phyloP scores from a whole-genome alignment of 2,888 invertebrate genomes.

The Cryptus viduatorius region DNA sequence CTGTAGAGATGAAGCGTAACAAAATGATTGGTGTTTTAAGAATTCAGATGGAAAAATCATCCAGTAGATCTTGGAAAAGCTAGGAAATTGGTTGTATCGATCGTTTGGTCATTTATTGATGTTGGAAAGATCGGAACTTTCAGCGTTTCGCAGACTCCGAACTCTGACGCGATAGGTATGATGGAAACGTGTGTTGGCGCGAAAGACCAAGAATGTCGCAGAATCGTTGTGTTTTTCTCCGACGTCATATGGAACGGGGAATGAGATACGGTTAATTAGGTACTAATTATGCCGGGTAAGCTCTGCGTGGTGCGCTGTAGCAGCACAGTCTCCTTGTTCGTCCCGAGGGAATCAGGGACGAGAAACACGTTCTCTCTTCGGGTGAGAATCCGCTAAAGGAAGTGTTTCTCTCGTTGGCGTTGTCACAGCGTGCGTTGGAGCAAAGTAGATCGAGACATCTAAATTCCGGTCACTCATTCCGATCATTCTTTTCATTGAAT shows the following conservation, averaged over 20 bases:
- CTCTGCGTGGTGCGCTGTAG: background rate
- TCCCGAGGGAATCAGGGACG: slow-evolving; percentile 55
- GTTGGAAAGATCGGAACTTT: too few relatives aligned
- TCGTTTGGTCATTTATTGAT: too few relatives aligned
- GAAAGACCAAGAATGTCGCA: too few relatives aligned
- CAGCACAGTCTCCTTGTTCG: slow-evolving; percentile 12
- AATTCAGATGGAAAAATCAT: too few relatives aligned
- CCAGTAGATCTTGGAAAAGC: too few relatives aligned
- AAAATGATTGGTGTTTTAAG: background rate
- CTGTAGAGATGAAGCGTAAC: slow-evolving; percentile 32
- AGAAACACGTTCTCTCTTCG: slow-evolving; percentile 54
- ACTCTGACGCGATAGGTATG: too few relatives aligned
- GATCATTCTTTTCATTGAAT: background rate
- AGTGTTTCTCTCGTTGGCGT: slow-evolving; percentile 36
- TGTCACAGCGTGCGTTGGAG: background rate
- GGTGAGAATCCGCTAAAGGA: slow-evolving; percentile 60
- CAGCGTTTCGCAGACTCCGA: too few relatives aligned
- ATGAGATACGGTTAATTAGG: slow-evolving; percentile 59
- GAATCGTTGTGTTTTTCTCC: too few relatives aligned
- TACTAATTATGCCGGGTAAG: slow-evolving; percentile 63
- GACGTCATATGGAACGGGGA: background rate
- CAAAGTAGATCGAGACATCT: slow-evolving; percentile 6
- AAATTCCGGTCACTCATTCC: slow-evolving; percentile 1
- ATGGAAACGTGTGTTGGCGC: too few relatives aligned
- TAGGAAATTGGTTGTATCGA: too few relatives aligned